A percentile compares a stretch with the other conserved stretches of the same genome.
Evolutionary conservation across 2,797 vertebrate species (phyloP).

Genomic region (Kryptopterus vitreolus): DNA sequence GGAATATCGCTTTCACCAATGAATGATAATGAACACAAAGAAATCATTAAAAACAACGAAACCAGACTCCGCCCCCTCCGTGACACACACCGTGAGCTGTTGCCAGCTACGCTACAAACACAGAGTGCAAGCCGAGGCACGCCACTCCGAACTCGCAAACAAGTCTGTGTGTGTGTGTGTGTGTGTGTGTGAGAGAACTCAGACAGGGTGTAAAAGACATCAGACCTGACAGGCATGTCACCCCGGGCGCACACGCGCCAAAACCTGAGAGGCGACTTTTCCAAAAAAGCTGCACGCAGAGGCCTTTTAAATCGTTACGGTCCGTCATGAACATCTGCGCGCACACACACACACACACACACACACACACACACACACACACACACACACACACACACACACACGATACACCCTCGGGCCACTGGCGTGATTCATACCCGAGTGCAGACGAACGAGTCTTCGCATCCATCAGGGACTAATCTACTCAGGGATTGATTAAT

Average conservation of each 20-base stretch:
- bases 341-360: neutral
- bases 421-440: neutral
- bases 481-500: slow-evolving; percentile 36
- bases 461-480: slow-evolving; percentile 39
- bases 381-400: neutral
- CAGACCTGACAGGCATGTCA: slow-evolving; percentile 49
- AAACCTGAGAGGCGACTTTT: slow-evolving; percentile 42
- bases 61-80: neutral
- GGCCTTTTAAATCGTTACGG: slow-evolving; percentile 51
- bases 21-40: neutral
- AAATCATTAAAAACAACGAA: neutral
- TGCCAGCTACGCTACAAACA: slow-evolving; percentile 34
- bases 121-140: slow-evolving; percentile 42
- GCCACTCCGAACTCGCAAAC: slow-evolving; percentile 32
- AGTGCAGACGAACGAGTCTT: too few species aligned
- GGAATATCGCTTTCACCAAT: slow-evolving; percentile 10
- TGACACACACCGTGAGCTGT: slow-evolving; percentile 23
- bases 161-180: too few species aligned
- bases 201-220: slow-evolving; percentile 33
- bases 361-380: too few species aligned
- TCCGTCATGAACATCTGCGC: slow-evolving; percentile 23
- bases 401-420: neutral
- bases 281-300: slow-evolving; percentile 40
- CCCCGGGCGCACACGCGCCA: slow-evolving; percentile 27
- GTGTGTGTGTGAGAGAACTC: too few species aligned